These are phyloP conservation scores for Xestoiulus laeticollis DNA, from an alignment of 2,888 invertebrate genomes.

Conservation along the genomic window DNA sequence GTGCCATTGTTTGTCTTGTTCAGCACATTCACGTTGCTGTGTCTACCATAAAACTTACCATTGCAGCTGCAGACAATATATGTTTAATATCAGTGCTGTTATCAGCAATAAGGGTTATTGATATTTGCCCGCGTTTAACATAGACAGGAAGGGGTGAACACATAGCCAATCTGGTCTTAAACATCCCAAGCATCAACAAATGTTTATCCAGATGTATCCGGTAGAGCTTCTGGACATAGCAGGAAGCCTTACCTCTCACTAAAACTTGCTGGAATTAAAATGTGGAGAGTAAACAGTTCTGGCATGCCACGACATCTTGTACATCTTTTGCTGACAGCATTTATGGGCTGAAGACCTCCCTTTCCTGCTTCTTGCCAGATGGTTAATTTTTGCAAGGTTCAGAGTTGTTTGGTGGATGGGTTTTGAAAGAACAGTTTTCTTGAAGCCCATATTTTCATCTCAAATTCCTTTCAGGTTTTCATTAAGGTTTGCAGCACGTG, in stretches of 20 bases:
- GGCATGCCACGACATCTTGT: background rate
- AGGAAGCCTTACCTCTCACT: slow-evolving; percentile 38
- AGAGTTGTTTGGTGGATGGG: background rate
- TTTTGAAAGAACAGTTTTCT: background rate
- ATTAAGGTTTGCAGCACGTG: background rate
- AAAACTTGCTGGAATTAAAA: background rate
- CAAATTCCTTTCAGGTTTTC: slow-evolving; percentile 10
- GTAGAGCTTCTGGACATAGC: slow-evolving; percentile 29
- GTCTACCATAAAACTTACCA: background rate
- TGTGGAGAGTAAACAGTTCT: background rate
- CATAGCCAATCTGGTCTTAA: background rate
- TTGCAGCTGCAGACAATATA: background rate
- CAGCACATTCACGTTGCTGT: background rate
- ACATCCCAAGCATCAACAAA: background rate
- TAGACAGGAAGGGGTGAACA: background rate
- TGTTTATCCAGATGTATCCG: slow-evolving; percentile 43
- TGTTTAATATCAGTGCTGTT: too few species aligned
- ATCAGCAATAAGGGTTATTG: background rate
- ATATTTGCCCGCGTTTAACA: background rate
- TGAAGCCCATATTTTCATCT: background rate
- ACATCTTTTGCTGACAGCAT: background rate
- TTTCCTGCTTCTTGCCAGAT: background rate
- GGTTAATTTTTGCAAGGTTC: background rate
- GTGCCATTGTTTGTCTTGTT: background rate
- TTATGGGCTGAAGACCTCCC: background rate